phyloP scores from a whole-genome alignment of 2,888 invertebrate genomes.

The Pristionchus exspectatus region DNA sequence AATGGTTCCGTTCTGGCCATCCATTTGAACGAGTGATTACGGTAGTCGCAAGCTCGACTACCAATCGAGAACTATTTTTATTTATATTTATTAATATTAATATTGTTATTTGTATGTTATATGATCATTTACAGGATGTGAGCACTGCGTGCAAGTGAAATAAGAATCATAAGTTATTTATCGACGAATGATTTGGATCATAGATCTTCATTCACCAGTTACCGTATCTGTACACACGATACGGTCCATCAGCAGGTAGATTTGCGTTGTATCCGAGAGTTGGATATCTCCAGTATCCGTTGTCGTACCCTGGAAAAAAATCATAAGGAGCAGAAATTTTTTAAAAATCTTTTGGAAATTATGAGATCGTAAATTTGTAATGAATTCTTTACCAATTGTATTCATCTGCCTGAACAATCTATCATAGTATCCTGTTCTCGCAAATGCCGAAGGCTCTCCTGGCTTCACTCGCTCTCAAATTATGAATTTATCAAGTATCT shows the following conservation, averaged over 20 bases:
- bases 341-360: background rate
- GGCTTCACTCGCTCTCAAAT: conserved; percentile 31
- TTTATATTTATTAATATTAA: background rate
- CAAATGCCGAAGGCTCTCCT: conserved; percentile 50
- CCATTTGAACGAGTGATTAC: background rate
- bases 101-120: background rate
- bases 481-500: background rate
- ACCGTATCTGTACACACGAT: conserved; percentile 43
- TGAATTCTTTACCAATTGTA: conserved; percentile 2
- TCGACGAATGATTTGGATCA: background rate
- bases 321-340: background rate
- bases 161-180: background rate
- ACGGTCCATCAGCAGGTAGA: conserved; percentile 46
- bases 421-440: conserved; percentile 46
- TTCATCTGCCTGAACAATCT: conserved; percentile 53
- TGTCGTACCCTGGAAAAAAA: conserved; percentile 47
- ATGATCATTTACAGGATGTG: background rate
- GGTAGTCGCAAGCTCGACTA: background rate
- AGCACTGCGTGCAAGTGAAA: background rate
- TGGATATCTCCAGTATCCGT: conserved; percentile 54
- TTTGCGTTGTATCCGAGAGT: conserved; percentile 54
- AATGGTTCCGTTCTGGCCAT: too few relatives aligned
- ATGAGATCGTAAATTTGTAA: background rate
- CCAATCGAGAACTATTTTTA: background rate
- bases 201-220: background rate